Evolutionary conservation across 2,888 invertebrate genomes (phyloP), one percentile per base, ranked within the genome.

Genomic region (Drosophila lacicola): DNA sequence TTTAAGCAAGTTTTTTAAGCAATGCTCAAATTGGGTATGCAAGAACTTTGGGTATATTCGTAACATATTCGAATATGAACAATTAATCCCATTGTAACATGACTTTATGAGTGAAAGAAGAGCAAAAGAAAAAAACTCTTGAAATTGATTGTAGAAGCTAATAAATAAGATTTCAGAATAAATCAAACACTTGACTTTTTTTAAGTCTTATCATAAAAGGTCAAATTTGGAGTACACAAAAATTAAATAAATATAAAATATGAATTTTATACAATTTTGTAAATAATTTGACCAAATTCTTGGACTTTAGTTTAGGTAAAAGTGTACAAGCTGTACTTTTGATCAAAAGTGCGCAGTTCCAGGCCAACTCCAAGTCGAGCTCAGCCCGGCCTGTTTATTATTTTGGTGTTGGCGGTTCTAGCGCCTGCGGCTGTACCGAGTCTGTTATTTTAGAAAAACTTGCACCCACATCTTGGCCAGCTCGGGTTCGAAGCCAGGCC

Each of bases 391-490:
- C 10, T 1, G 5, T 10, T 14, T 39, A 34, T 14, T 37, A 9
- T 36, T n/a, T 4, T 33, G 44, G 53, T 66, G 39, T 63, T 39
- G 34, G 51, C 46, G 71, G 36, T 44, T 33, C 19, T 36, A 44
- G 2, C 13, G 57, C 68, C 68, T 13, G 4, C 17, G 60, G 61
- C 66, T 61, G 65, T 55, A 67, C 57, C 57, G 71, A 68, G 57
- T 80, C 62, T 85, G 83, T 83, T 83, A 63, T 82, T 86, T 82
- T 74, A 83, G 74, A 73, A 55, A 50, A 85, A 81, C 86, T 80
- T 83, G 81, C 56, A 78, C 70, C 74, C 67, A 71, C 58, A 47
- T 68, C 70, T 64, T 70, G 47, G 58, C 34, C 19, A 37, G 29
- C 34, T 56, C 17, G 39, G 39, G 41, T 60, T 73, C 33, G 41